Evolutionary conservation across 2,797 vertebrate genomes (phyloP), one percentile per base, ranked within the genome.

Genomic region (Fratercula arctica): DNA sequence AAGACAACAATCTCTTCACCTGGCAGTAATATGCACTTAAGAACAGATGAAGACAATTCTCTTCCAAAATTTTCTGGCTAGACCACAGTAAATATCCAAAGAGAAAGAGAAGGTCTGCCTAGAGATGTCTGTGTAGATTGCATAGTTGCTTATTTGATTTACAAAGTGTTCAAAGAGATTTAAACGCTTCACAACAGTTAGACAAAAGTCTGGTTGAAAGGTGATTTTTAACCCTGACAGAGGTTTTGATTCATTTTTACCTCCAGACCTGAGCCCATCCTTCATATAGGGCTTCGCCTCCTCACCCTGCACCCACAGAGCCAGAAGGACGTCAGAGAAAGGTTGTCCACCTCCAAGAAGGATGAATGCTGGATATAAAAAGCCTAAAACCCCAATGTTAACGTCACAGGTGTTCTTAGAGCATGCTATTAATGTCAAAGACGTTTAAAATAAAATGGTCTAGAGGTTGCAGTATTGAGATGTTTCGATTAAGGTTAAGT

Each of bases 1-100:
- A 96, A 94, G 91, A 95, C 95, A 96, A 95, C 57, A 89, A 43
- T 80, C 90, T 94, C 77, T 95, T 85, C 78, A 97, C 91, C 96
- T 96, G 95, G 95, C 91, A 96, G 74, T 61, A 95, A 89, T 25
- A 77, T 1, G 28, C 78, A 68, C 51, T 80, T 50, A 79, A 89
- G 89, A 91, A 29, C 74, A 87, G 59, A 94, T 46, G 70, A 90
- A 87, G 45, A 64, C 2, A 0, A 68, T 76, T 80, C 31, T 77
- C 68, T 76, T 94, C 94, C 95, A 96, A 93, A 79, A 50, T 85
- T 72, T 90, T 87, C 81, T 94, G 93, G 90, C 94, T 68, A 82
- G 53, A 76, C 73, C 88, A 89, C 81, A 93, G 29, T n/a, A 90
- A 84, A 45, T 31, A 75, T 9, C n/a, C 81, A 59, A 90, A 92